A percentile compares a stretch with the other conserved stretches of the same genome.
These are phyloP conservation scores for Orthonychiurus folsomi DNA, from an alignment of 2,888 invertebrate species.

Conservation along the genomic window DNA sequence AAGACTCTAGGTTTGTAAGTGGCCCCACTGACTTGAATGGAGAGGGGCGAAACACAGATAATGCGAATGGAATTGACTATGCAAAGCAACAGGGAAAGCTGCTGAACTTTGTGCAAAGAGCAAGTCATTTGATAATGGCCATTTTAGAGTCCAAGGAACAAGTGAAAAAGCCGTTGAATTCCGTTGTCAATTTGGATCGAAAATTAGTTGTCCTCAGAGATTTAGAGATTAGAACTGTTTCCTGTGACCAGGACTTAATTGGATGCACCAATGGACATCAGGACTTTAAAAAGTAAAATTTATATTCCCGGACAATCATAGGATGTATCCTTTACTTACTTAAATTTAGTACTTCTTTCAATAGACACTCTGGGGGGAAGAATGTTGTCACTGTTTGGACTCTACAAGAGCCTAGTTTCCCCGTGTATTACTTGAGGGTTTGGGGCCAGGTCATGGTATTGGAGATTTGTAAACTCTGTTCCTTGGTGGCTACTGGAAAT, in stretches of 20 bases:
- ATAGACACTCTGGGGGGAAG: constrained; percentile 12
- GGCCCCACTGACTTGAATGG: background rate
- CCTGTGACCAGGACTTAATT: constrained; percentile 30
- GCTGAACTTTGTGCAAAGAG: constrained; percentile 22
- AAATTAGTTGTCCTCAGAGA: constrained; percentile 28
- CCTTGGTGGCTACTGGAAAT: constrained; percentile 30
- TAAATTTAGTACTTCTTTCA: background rate
- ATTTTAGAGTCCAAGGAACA: constrained; percentile 26
- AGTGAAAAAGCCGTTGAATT: constrained; percentile 11
- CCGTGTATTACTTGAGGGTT: constrained; percentile 33
- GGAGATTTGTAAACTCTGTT: constrained; percentile 22
- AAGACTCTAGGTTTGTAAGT: background rate
- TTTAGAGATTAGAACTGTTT: constrained; percentile 29
- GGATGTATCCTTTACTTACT: background rate
- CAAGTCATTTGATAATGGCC: constrained; percentile 26
- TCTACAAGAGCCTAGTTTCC: constrained; percentile 36
- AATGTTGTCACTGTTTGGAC: constrained; percentile 36
- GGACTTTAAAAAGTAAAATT: background rate
- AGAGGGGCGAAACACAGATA: constrained; percentile 11
- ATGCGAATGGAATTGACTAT: constrained; percentile 12
- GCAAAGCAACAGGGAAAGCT: constrained; percentile 12
- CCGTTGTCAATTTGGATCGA: constrained; percentile 18
- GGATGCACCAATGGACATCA: constrained; percentile 32
- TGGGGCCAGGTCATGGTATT: constrained; percentile 34
- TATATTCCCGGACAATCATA: background rate